These are phyloP conservation scores for Polymixis flavicincta DNA, from an alignment of 2,888 invertebrate genomes.

Conservation along the genomic window DNA sequence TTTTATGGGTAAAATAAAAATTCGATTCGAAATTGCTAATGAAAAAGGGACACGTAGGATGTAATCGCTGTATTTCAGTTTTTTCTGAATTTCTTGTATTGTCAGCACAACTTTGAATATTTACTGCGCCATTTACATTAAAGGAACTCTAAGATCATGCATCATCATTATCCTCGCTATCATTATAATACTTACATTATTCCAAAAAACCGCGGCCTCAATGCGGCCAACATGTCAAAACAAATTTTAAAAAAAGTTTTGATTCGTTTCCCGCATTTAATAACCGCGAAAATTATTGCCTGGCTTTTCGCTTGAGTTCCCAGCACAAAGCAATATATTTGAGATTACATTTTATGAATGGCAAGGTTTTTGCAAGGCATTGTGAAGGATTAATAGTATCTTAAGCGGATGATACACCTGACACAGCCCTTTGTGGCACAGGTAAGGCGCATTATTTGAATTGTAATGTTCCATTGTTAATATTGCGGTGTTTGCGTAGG, in stretches of 20 bases:
- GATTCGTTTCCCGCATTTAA: conserved; percentile 75
- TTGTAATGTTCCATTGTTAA: conserved; percentile 72
- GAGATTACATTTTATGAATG: conserved; percentile 87
- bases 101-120: not conserved
- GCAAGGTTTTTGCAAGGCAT: conserved; percentile 79
- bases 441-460: conserved; percentile 79
- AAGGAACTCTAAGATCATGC: conserved; percentile 15
- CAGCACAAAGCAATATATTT: conserved; percentile 78
- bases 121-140: too few relatives aligned
- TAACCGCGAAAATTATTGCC: conserved; percentile 83
- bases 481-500: conserved; percentile 83
- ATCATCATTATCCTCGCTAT: conserved; percentile 73
- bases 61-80: not conserved
- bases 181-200: conserved; percentile 70
- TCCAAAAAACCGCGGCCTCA: conserved; percentile 75
- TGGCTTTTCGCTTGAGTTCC: conserved; percentile 77
- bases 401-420: conserved; percentile 88
- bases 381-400: conserved; percentile 83
- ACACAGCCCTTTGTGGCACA: conserved; percentile 80
- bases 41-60: not conserved
- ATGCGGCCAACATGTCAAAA: conserved; percentile 84
- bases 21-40: not conserved
- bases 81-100: not conserved
- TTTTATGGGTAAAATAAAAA: not conserved
- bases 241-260: conserved; percentile 78